These are phyloP conservation scores for Physella acuta DNA, from an alignment of 1,140 invertebrate genomes.

Conservation along the genomic window DNA sequence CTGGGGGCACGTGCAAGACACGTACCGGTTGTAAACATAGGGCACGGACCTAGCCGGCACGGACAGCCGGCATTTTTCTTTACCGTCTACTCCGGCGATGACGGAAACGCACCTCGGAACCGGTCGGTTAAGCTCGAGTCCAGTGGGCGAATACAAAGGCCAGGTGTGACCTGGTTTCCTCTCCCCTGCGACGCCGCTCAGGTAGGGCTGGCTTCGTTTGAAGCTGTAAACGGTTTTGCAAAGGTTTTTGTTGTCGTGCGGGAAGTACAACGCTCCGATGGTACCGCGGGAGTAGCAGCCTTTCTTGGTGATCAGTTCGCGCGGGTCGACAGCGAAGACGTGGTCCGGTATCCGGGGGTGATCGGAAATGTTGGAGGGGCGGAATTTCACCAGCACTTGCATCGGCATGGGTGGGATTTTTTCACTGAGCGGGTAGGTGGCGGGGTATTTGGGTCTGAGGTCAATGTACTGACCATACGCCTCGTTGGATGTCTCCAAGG, in stretches of 20 bases:
- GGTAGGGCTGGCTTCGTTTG: background rate
- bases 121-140: slow-evolving; percentile 19
- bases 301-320: slow-evolving; percentile 11
- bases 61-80: background rate
- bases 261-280: slow-evolving; percentile 2
- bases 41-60: slow-evolving; percentile 5
- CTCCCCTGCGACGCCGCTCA: slow-evolving; percentile 10
- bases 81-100: background rate
- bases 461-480: slow-evolving; percentile 17
- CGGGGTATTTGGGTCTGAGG: background rate
- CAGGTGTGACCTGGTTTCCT: slow-evolving; percentile 3
- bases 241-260: background rate
- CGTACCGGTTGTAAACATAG: slow-evolving; percentile 13
- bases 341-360: slow-evolving; percentile 15
- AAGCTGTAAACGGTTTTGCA: background rate
- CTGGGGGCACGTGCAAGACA: background rate
- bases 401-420: background rate
- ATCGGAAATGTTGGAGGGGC: slow-evolving; percentile 15
- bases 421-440: background rate
- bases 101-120: background rate
- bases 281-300: slow-evolving; percentile 12
- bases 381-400: slow-evolving; percentile 15
- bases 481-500: slow-evolving; percentile 6
- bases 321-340: slow-evolving; percentile 9
- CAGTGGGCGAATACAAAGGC: slow-evolving; percentile 7